Base-by-base conservation (phyloP, 2,888 invertebrate genomes). In the Amblyjoppa proteus region DNA sequence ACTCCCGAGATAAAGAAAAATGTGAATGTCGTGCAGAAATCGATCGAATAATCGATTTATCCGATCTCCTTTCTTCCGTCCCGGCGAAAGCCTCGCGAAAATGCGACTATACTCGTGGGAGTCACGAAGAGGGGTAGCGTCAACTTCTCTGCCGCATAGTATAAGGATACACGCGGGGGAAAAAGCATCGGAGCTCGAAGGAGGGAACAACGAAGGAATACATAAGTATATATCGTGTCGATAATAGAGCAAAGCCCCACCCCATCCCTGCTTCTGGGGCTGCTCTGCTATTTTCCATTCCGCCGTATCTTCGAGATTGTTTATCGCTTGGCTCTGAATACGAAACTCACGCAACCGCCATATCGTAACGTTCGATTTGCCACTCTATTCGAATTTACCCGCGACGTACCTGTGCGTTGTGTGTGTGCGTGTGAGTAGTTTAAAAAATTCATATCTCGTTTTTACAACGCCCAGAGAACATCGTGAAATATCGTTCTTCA, bases 371-470 rank as follows among this genome's bases (percentile, higher is more conserved):
- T 56, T 66, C 31, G 38, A 68, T 74, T 45, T 28, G 20, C 49
- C 56, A 13, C 73, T 7, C 31, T 61, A 28, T 31, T 31, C 61
- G 34, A 61, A 13, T 13, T 45, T 45, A 31, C 3, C 13, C 61
- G 31, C 20, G 1, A 0, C 28, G 56, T 56, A 66, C 20, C 31
- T 7, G 16, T n/a, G 53, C 53, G n/a, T 53, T 20, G 1, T 53
- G 11, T 20, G n/a, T 6, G 3, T 13, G 13, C 45, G 31, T 34
- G 56, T 45, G 28, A 28, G 25, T 61, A 41, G 73, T 66, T 74
- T 73, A 58, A 74, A 80, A 73, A 73, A 80, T 68, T 80, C 80
- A 80, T 73, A 66, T 56, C 66, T 68, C 53, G 31, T 73, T 74
- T 74, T 66, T 74, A 80, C 80, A 56, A 79, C 64, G 25, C 4